Conservation (phyloP, 2,888 invertebrate species). For the Andrena bicolor region DNA sequence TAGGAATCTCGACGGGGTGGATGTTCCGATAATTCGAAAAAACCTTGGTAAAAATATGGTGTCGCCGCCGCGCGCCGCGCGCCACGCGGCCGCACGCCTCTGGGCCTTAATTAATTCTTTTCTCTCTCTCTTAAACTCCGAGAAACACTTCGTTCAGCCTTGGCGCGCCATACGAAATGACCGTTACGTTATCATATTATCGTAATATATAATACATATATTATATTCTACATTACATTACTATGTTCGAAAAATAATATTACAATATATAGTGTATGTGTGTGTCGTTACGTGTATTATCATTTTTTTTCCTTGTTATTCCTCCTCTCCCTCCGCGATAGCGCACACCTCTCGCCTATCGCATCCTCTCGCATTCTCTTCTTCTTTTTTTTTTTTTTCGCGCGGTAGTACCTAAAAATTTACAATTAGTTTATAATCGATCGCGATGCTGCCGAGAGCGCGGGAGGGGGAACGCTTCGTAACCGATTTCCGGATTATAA, state of each 20-base stretch:
- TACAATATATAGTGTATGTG: constrained; percentile 80
- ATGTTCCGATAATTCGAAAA: constrained; percentile 72
- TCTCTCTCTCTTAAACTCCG: constrained; percentile 73
- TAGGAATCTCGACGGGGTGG: constrained; percentile 67
- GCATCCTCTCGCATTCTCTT: constrained; percentile 34
- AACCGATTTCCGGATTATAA: constrained; percentile 21
- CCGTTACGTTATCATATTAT: constrained; percentile 82
- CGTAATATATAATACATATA: constrained; percentile 75
- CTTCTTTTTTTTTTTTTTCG: constrained; percentile 60
- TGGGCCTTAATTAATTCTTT: constrained; percentile 75
- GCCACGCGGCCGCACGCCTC: constrained; percentile 72
- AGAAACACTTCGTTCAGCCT: constrained; percentile 77
- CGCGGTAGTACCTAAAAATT: constrained; percentile 72
- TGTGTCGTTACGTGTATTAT: constrained; percentile 79
- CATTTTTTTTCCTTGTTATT: constrained; percentile 62
- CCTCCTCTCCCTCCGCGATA: constrained; percentile 59
- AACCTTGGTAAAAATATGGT: constrained; percentile 80
- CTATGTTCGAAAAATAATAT: constrained; percentile 85
- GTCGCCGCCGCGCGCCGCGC: constrained; percentile 73
- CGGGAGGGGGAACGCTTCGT: constrained; percentile 15
- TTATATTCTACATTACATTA: constrained; percentile 83
- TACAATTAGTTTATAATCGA: constrained; percentile 70
- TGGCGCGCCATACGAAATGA: constrained; percentile 82
- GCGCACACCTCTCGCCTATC: constrained; percentile 40
- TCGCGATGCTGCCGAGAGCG: constrained; percentile 67